Evolutionary conservation across 2,113 vertebrate genomes (phyloP).

Genomic region (Microtus oregoni): DNA sequence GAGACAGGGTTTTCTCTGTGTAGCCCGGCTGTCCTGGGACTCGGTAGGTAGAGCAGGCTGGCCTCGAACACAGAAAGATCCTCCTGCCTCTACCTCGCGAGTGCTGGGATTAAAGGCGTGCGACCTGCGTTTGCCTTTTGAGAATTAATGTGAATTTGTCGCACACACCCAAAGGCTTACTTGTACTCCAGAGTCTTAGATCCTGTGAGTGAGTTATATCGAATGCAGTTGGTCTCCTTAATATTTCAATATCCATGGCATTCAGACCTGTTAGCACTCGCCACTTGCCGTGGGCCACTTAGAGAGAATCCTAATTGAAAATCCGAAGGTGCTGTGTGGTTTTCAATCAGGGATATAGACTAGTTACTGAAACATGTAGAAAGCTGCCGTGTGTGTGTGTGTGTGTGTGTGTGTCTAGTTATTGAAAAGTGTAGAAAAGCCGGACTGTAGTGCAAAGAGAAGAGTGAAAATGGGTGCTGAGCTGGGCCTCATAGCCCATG

Average conservation of each 20-base stretch:
- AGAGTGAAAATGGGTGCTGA: not conserved
- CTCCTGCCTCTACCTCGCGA: not conserved
- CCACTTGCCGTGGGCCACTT: not conserved
- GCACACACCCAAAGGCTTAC: not conserved
- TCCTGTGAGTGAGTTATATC: not conserved
- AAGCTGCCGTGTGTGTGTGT: not conserved
- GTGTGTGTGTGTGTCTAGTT: not conserved
- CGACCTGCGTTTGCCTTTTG: not conserved
- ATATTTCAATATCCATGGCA: not conserved
- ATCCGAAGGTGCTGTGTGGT: too few relatives aligned
- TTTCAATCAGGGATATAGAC: too few relatives aligned
- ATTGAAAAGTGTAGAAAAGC: not conserved
- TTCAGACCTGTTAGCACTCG: not conserved
- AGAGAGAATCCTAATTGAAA: not conserved
- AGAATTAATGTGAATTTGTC: not conserved
- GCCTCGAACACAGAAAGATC: not conserved
- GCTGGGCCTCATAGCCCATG: not conserved
- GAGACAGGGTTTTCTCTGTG: too few relatives aligned
- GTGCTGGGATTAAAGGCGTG: not conserved
- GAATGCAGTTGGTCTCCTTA: not conserved
- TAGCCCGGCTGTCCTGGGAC: not conserved
- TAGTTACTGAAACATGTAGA: too few relatives aligned
- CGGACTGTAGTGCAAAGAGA: not conserved
- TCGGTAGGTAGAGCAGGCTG: not conserved
- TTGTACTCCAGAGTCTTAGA: too few relatives aligned